Evolutionary conservation across 2,797 vertebrate genomes (phyloP), one percentile per base, ranked within the genome.

Genomic region (Chaenodraco wilsoni): DNA sequence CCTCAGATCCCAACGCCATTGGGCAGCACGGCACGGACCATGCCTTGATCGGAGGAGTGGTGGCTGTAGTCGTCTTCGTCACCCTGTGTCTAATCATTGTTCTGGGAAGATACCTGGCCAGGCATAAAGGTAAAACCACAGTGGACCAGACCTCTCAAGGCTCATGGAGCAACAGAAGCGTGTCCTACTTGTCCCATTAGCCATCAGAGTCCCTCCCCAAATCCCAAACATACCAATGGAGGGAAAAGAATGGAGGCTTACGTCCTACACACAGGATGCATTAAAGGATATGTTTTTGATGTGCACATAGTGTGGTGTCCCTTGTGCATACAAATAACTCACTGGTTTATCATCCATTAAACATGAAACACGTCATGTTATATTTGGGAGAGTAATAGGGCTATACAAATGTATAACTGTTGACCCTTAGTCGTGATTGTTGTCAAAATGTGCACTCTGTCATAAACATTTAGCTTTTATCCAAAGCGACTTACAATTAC

Each of bases 51-150:
- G 98, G 98, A 88, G 98, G 98, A 87, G 96, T 99, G 83, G 98
- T 99, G 91, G 98, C 98, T 40, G 98, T 99, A 51, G 98, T 99
- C 87, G 98, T 99, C 86, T 99, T 99, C 81, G 97, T 99, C 89
- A 99, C 97, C 0, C 90, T 99, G 90, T 99, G 98, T 94, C 96
- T 99, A 94, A 98, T 99, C 93, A 98, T 99, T 87, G 96, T 99
- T 69, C 95, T 99, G 84, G 98, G 98, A 83, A 96, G 98, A 86
- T 99, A 99, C 89, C 95, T 99, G 94, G 98, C 98, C 93, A 97
- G 98, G 93, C 98, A 99, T 99, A 99, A 99, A 99, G 98, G 98
- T 99, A 67, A 95, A 81, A 71, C 68, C 79, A 59, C 70, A 62
- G 63, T 74, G 74, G 82, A 71, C 44, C 59, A 48, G 65, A 80